Conservation (phyloP, 2,888 invertebrate genomes). For the Hofmannophila pseudospretella region DNA sequence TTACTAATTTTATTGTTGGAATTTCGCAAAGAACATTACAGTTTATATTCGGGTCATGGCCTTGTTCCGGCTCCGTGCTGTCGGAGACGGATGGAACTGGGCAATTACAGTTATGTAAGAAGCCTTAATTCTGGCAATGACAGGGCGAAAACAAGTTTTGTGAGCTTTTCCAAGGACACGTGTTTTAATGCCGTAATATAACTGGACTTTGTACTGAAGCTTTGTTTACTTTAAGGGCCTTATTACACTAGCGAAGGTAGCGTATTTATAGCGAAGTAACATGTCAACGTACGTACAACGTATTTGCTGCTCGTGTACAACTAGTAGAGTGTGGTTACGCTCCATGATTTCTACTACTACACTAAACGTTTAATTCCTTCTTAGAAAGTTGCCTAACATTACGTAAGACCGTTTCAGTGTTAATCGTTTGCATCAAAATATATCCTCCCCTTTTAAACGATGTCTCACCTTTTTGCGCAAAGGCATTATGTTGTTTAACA, state of each 20-base stretch:
- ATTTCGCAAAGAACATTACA: background rate
- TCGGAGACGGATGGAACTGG: background rate
- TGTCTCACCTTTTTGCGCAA: conserved; percentile 31
- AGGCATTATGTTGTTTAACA: conserved; percentile 58
- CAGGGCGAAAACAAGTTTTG: background rate
- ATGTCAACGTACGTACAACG: no score
- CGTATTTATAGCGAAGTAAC: no score
- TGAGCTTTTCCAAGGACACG: background rate
- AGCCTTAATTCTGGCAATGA: background rate
- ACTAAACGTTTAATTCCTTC: no score
- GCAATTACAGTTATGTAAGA: background rate
- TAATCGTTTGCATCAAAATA: no score
- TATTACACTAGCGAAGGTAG: no score
- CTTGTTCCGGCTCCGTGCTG: background rate
- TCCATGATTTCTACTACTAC: no score
- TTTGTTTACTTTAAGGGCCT: no score
- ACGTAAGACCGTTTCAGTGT: no score
- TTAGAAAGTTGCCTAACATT: no score
- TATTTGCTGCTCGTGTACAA: no score
- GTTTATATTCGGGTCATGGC: conserved; percentile 38
- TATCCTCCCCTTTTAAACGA: conserved; percentile 20
- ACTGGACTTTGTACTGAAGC: no score
- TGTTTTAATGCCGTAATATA: background rate
- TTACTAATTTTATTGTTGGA: background rate
- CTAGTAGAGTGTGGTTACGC: no score